phyloP scores from a whole-genome alignment of 2,113 vertebrate genomes.

The Peucedramus taeniatus region DNA sequence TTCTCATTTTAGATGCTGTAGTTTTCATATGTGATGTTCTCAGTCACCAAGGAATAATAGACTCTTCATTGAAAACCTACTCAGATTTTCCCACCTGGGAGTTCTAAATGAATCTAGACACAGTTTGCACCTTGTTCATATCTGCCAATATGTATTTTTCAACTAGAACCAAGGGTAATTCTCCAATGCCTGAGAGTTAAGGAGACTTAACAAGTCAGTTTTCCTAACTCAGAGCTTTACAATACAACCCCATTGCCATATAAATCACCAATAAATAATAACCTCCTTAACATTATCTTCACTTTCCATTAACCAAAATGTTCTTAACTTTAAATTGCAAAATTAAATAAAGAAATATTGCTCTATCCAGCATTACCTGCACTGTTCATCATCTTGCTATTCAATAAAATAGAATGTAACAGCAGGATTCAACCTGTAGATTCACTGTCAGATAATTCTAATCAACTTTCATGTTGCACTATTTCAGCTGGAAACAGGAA shows the following conservation, averaged over 20 bases:
- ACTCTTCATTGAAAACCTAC: not conserved
- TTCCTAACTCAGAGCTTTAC: not conserved
- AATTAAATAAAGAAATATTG: slow-evolving; percentile 24
- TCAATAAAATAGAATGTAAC: not conserved
- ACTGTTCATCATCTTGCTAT: slow-evolving; percentile 5
- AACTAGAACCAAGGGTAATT: not conserved
- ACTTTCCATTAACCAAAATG: slow-evolving; percentile 27
- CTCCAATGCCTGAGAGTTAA: not conserved
- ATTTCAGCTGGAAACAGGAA: not conserved
- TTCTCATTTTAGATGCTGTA: not conserved
- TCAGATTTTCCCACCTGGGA: not conserved
- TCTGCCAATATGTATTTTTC: not conserved
- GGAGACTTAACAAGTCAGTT: slow-evolving; percentile 1
- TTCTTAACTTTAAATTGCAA: slow-evolving; percentile 15
- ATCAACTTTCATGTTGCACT: not conserved
- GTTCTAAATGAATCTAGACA: not conserved
- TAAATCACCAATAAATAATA: slow-evolving; percentile 24
- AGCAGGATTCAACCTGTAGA: not conserved
- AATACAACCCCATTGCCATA: not conserved
- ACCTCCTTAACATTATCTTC: not conserved
- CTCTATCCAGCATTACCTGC: not conserved
- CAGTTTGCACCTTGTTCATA: not conserved
- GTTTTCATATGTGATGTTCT: not conserved
- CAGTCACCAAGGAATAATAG: not conserved
- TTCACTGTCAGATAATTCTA: not conserved